phyloP scores from a whole-genome alignment of 2,113 vertebrate genomes.

The Vidua chalybeata region DNA sequence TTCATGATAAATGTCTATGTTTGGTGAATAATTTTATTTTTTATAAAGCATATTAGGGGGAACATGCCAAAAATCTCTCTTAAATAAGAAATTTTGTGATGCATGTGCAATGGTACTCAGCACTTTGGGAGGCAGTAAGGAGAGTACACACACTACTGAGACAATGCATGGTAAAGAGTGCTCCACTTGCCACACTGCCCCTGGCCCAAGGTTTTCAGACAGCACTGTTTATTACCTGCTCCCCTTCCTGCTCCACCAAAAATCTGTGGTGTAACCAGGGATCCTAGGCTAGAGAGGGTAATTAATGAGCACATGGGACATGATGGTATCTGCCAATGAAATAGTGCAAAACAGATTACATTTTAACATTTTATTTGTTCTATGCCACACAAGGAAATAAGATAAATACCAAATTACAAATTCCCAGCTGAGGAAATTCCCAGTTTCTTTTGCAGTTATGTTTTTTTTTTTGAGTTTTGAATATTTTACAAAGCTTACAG shows the following conservation, averaged over 20 bases:
- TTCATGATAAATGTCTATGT: background rate
- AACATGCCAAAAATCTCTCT: background rate
- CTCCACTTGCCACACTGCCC: background rate
- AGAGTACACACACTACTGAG: background rate
- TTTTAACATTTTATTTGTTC: background rate
- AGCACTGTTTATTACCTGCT: background rate
- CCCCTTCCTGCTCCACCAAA: background rate
- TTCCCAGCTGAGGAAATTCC: background rate
- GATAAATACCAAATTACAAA: background rate
- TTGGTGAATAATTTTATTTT: background rate
- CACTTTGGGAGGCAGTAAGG: background rate
- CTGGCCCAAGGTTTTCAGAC: background rate
- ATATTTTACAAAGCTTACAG: background rate
- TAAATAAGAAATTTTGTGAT: background rate
- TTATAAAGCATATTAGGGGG: background rate
- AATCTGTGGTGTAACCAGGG: background rate
- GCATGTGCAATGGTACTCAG: background rate
- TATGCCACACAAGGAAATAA: background rate
- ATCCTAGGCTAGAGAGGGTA: background rate
- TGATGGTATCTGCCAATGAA: background rate
- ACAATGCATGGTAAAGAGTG: rapidly evolving
- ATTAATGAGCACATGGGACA: background rate
- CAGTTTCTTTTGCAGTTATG: background rate
- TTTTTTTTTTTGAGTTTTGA: background rate
- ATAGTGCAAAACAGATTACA: background rate